Conservation (phyloP, 2,888 invertebrate species). For the Latheticus oryzae region DNA sequence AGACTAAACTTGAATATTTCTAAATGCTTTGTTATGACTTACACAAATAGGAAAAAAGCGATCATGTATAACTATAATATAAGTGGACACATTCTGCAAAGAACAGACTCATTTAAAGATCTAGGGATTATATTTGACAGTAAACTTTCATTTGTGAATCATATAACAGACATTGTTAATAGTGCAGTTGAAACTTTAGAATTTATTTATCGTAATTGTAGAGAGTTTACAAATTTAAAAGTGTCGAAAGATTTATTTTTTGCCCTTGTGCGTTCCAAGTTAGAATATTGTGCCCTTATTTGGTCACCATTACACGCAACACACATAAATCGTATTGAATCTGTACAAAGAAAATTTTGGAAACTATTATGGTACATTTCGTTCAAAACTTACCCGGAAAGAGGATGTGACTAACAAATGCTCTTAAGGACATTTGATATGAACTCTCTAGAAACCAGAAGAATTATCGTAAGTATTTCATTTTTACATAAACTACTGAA, state of each 20-base stretch:
- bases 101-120: constrained; percentile 7
- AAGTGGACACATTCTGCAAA: constrained; percentile 1
- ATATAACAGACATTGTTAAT: constrained; percentile 7
- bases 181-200: not conserved
- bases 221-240: constrained; percentile 3
- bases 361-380: not conserved
- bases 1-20: constrained; percentile 7
- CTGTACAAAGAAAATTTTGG: constrained; percentile 5
- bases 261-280: constrained; percentile 1
- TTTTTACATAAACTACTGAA: not conserved
- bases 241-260: not conserved
- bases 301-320: not conserved
- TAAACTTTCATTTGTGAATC: constrained; percentile 20
- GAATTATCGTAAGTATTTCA: not conserved
- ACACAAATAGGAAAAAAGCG: not conserved
- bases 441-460: not conserved
- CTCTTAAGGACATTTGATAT: too few species aligned
- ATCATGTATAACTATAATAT: constrained; percentile 2
- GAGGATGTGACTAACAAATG: not conserved
- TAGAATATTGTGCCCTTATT: not conserved
- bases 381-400: not conserved
- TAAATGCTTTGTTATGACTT: constrained; percentile 5
- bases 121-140: constrained; percentile 20
- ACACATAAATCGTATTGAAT: not conserved
- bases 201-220: constrained; percentile 16